phyloP scores from a whole-genome alignment of 2,888 invertebrate species.

The Brachypterus glaber region DNA sequence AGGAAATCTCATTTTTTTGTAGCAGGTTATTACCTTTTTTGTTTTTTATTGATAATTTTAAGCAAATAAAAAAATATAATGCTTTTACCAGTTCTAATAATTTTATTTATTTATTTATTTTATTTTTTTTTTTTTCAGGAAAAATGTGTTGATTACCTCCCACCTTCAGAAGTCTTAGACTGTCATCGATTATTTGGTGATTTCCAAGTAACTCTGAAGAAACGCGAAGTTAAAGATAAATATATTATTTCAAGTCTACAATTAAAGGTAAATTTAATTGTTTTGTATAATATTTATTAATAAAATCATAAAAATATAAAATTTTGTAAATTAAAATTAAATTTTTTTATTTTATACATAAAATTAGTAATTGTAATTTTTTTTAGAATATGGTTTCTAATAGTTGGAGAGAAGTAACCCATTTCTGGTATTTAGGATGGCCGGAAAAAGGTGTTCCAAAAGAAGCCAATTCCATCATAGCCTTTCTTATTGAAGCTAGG shows the following conservation, averaged over 20 bases:
- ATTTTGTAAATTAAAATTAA: constrained; percentile 1
- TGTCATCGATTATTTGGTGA: constrained; percentile 81
- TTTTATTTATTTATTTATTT: constrained; percentile 2
- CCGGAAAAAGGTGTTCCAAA: constrained; percentile 79
- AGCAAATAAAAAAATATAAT: no score
- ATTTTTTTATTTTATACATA: constrained; percentile 3
- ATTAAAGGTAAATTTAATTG: constrained; percentile 49
- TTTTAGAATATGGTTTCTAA: constrained; percentile 65
- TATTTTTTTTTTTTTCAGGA: constrained; percentile 47
- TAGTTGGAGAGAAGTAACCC: constrained; percentile 78
- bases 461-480: constrained; percentile 74
- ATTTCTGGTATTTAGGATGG: constrained; percentile 89
- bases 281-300: background rate
- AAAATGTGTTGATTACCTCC: constrained; percentile 84
- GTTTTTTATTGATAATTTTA: no score
- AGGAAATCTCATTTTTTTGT: no score
- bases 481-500: constrained; percentile 79
- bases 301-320: background rate
- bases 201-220: constrained; percentile 78
- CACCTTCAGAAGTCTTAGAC: constrained; percentile 85
- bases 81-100: no score
- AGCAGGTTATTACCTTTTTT: no score
- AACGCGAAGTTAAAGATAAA: constrained; percentile 81
- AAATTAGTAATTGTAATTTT: constrained; percentile 6
- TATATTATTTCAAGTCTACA: constrained; percentile 81